Conservation (phyloP, 2,113 vertebrate species). For the Galemys pyrenaicus region DNA sequence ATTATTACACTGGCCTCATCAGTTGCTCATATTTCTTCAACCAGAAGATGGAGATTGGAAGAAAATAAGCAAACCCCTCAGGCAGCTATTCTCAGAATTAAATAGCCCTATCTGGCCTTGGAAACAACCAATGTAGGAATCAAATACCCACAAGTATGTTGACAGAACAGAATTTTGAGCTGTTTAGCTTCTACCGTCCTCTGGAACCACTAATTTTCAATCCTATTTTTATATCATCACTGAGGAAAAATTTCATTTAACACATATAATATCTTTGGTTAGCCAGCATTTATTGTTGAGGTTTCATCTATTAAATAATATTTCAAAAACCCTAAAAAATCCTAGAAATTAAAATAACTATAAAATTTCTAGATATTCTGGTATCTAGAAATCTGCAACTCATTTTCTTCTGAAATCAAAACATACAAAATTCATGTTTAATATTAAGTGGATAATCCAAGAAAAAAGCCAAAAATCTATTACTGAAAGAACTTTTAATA, state of each 20-base stretch:
- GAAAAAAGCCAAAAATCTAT: neutral
- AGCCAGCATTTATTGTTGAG: neutral
- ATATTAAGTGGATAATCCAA: constrained; percentile 47
- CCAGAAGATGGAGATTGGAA: neutral
- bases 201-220: neutral
- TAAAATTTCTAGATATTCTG: constrained; percentile 48
- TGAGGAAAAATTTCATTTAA: constrained; percentile 33
- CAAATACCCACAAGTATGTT: neutral
- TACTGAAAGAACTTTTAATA: neutral
- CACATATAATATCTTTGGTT: neutral
- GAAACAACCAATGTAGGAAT: neutral
- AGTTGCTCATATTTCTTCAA: constrained; percentile 30
- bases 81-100: constrained; percentile 4
- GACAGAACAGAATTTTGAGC: neutral
- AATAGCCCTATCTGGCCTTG: constrained; percentile 10
- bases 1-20: neutral
- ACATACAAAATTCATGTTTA: neutral
- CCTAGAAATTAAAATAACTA: neutral
- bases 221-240: neutral
- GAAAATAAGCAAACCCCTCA: neutral
- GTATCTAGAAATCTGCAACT: neutral
- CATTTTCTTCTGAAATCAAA: constrained; percentile 3
- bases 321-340: neutral
- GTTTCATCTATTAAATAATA: constrained; percentile 8
- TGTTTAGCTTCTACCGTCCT: neutral